These are phyloP conservation scores for Epinotia bilunana DNA, from an alignment of 2,888 invertebrate genomes.

Conservation along the genomic window DNA sequence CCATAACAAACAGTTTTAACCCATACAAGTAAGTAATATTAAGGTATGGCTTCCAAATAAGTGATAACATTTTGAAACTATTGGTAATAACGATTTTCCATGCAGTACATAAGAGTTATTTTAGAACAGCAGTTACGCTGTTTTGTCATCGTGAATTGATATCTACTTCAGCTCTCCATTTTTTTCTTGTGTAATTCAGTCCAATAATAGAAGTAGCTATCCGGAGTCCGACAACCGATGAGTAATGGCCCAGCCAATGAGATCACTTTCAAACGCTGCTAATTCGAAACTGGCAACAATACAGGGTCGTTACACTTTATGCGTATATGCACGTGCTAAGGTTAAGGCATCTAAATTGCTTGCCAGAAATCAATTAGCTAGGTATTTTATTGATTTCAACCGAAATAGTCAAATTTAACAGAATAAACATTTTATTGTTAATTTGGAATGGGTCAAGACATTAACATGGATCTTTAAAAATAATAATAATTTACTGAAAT, in stretches of 20 bases:
- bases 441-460: too few species aligned
- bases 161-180: neutral
- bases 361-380: slow-evolving; percentile 31
- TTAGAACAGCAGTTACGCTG: too few species aligned
- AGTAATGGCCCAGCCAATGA: slow-evolving; percentile 74
- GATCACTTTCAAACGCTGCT: slow-evolving; percentile 76
- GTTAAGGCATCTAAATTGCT: slow-evolving; percentile 27
- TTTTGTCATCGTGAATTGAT: neutral
- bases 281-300: slow-evolving; percentile 67
- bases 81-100: too few species aligned
- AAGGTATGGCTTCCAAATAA: too few species aligned
- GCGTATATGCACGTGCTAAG: slow-evolving; percentile 47
- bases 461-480: too few species aligned
- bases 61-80: too few species aligned
- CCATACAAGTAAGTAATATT: too few species aligned
- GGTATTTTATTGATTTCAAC: neutral
- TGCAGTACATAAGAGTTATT: too few species aligned
- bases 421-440: too few species aligned
- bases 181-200: slow-evolving; percentile 32
- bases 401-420: neutral
- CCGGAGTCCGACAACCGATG: slow-evolving; percentile 65
- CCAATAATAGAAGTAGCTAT: slow-evolving; percentile 41
- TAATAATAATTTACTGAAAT: too few species aligned
- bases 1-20: too few species aligned
- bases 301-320: slow-evolving; percentile 65